Evolutionary conservation across 2,888 invertebrate species (phyloP).

Genomic region (Andrena flavipes): DNA sequence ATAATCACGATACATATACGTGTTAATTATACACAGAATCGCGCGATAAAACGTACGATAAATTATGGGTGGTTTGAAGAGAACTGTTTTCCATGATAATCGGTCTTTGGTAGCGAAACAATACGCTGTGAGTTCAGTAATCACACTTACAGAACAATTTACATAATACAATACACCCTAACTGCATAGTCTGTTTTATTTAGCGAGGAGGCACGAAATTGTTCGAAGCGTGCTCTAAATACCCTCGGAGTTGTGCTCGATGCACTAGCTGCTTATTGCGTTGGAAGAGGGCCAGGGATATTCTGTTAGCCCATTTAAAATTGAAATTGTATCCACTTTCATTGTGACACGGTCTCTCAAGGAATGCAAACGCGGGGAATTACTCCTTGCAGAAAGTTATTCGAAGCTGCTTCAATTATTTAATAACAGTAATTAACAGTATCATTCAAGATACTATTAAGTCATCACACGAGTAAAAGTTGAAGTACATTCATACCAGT

Average conservation of each 20-base stretch:
- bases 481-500: no score
- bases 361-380: conserved; percentile 6
- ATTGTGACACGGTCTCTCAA: conserved; percentile 19
- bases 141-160: background rate
- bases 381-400: conserved; percentile 28
- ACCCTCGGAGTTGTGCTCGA: conserved; percentile 34
- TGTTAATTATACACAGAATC: background rate
- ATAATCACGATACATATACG: background rate
- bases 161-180: conserved; percentile 9
- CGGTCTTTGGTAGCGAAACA: background rate
- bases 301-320: conserved; percentile 43
- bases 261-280: conserved; percentile 19
- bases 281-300: conserved; percentile 43
- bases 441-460: background rate
- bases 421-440: conserved; percentile 5
- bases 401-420: background rate
- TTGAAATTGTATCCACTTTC: conserved; percentile 43
- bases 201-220: conserved; percentile 23
- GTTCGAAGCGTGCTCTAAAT: conserved; percentile 38
- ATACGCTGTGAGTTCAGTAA: background rate
- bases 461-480: background rate
- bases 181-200: conserved; percentile 2
- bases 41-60: background rate
- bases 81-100: background rate
- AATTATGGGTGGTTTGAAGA: background rate